Percentiles rank a stretch among this genome's conserved stretches.
Conservation (phyloP, 2,797 vertebrate genomes). For the Serranus cabrilla region DNA sequence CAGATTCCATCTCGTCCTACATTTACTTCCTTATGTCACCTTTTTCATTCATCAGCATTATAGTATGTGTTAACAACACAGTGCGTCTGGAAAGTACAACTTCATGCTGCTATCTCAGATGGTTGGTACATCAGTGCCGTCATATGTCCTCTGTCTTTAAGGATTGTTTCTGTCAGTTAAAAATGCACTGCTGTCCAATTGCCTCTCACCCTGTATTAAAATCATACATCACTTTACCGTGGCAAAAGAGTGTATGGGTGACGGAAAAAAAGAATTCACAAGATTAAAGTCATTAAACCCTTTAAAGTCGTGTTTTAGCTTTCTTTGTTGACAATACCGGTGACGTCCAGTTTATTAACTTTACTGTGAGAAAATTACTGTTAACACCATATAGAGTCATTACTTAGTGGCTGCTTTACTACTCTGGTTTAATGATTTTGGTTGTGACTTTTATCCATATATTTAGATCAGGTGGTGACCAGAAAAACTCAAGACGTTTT, state of each 20-base stretch:
- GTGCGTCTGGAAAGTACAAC: not conserved
- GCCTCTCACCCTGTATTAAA: conserved; percentile 25
- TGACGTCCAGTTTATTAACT: not conserved
- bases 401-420: not conserved
- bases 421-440: not conserved
- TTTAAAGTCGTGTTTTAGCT: conserved; percentile 2
- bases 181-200: conserved; percentile 18
- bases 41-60: conserved; percentile 19
- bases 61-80: not conserved
- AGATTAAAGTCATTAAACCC: conserved; percentile 64
- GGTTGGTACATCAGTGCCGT: not conserved
- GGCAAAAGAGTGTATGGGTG: conserved; percentile 24
- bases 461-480: not conserved
- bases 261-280: conserved; percentile 35
- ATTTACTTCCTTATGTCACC: not conserved
- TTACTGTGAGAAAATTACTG: too few species aligned
- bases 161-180: conserved; percentile 10
- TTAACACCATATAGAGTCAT: not conserved
- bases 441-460: not conserved
- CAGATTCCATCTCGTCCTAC: not conserved
- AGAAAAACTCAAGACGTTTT: not conserved
- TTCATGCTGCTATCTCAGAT: not conserved
- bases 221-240: conserved; percentile 26
- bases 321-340: not conserved
- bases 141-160: conserved; percentile 8